Base-by-base conservation (phyloP, 2,797 vertebrate genomes). In the Gallinago solitaria region DNA sequence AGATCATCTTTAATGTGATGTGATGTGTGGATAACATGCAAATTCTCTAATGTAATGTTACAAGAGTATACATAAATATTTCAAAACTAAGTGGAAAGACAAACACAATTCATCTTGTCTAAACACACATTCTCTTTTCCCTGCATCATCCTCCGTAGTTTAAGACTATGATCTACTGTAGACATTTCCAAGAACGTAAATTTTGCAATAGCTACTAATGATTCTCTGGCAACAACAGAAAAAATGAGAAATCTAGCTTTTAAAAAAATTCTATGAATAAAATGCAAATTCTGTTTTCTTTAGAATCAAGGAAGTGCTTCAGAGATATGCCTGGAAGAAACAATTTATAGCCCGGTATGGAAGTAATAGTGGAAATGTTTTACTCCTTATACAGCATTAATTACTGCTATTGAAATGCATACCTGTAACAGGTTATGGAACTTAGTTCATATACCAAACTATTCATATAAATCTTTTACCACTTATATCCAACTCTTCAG, bases 81-180 rank as follows among this genome's bases (percentile, higher is more conserved):
- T 91, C 79, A 97, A 27, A 95, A 45, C 65, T 81, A 88, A 95
- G 91, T 90, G 79, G 47, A 92, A 97, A 93, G 89, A 83, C 48
- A 94, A 95, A 96, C 93, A 95, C 61, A 86, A 73, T 88, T 94
- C 87, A 93, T 92, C 96, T 95, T 97, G 94, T 95, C 89, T 94
- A 91, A 96, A 96, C 93, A 97, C 59, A 5, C 89, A 76, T 96
- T 79, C 83, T 73, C 32, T 94, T 86, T 76, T 59, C 57, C 43
- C 70, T 96, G 94, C 69, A 83, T 91, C 95, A 91, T 70, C 83
- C 73, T 88, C 63, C 63, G 54, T 11, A 76, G 79, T 89, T 88
- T 76, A 83, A 81, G 76, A 84, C 89, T 73, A 93, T 91, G 92
- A 96, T 96, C 96, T 92, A 88, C 92, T 37, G 76, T 73, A 93